phyloP scores from a whole-genome alignment of 2,113 vertebrate genomes.

The Jacana jacana region DNA sequence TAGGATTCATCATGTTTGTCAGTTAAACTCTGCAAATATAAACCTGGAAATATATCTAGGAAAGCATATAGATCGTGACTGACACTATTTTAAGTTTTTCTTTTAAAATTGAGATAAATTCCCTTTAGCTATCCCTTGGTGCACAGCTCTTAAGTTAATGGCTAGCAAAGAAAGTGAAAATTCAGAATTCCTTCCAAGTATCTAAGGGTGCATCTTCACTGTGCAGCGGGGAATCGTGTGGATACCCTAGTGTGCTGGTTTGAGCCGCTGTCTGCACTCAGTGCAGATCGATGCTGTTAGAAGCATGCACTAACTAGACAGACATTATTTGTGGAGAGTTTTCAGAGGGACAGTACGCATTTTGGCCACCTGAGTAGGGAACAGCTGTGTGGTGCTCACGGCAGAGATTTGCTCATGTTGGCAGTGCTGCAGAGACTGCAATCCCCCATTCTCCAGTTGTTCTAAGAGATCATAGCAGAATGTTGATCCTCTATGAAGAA shows the following conservation, averaged over 20 bases:
- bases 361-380: not conserved
- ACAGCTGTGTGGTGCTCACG: not conserved
- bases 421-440: not conserved
- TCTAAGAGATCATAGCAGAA: not conserved
- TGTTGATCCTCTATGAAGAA: not conserved
- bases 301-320: not conserved
- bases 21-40: not conserved
- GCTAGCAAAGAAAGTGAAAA: not conserved
- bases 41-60: not conserved
- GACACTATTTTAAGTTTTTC: not conserved
- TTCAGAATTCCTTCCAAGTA: not conserved
- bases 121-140: not conserved
- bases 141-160: not conserved
- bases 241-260: not conserved
- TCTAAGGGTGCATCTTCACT: not conserved
- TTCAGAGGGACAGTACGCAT: not conserved
- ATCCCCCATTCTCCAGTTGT: not conserved
- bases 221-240: rapidly evolving
- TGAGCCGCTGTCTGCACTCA: rapidly evolving
- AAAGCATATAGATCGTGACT: not conserved
- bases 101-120: not conserved
- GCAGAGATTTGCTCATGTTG: not conserved
- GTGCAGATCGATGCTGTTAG: rapidly evolving
- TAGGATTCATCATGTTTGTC: not conserved
- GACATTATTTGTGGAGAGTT: not conserved